Evolutionary conservation across 2,888 invertebrate species (phyloP), one percentile per base, ranked within the genome.

Genomic region (Acronicta aceris): DNA sequence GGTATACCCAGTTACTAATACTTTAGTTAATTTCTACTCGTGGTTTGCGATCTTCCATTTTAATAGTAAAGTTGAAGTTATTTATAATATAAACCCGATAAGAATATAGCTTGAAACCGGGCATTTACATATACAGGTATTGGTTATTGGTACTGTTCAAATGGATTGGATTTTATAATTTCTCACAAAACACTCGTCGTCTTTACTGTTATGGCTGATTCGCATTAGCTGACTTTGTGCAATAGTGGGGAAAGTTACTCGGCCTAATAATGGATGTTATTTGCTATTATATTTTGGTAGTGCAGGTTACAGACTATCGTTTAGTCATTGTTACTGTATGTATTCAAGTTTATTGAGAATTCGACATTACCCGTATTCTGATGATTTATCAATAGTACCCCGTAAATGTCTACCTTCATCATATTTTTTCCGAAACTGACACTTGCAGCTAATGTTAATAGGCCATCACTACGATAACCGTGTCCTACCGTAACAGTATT

Each of bases 401-500:
- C 36, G 13, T 30, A 30, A 30, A 12, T 13, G 21, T 21, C 21
- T 21, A 13, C 7, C 5, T 12, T 1, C 5, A 2, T 12, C 36
- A 36, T 36, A 13, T 12, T 36, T 36, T n/a, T 36, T 13, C 33
- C 13, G 12, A 38, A 13, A 4, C 21, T 10, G 40, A 27, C 42
- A 49, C 42, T n/a, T n/a, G n/a, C 43, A 1, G 54, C 52, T 56
- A 59, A 72, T 53, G 59, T 59, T 50, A 66, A 72, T 69, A 30
- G 59, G 55, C 42, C 67, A 66, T 71, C 45, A 21, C 9, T 38
- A 43, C 41, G 13, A 36, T 38, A 16, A 40, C 42, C 41, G 27
- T 33, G 33, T 55, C 42, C 15, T 48, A n/a, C n/a, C n/a, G n/a
- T n/a, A n/a, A n/a, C n/a, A n/a, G 16, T 41, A 46, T 40, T 27